Conservation (phyloP, 2,888 invertebrate genomes). For the Ichneumon xanthorius region DNA sequence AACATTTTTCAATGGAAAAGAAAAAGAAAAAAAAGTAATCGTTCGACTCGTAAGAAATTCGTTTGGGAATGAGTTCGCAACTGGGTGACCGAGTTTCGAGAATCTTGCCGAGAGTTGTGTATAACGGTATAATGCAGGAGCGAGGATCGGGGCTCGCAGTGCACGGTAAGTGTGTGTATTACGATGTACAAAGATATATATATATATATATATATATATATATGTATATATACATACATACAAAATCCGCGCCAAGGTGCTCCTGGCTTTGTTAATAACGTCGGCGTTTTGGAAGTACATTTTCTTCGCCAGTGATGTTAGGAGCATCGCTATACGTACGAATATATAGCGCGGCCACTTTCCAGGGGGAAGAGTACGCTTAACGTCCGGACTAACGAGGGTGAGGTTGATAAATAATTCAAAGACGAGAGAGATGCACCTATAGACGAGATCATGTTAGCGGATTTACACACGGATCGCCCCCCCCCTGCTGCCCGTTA, state of each 20-base stretch:
- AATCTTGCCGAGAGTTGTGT: conserved; percentile 15
- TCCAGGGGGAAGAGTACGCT: conserved; percentile 15
- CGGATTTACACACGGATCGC: conserved; percentile 31
- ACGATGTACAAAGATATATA: neutral
- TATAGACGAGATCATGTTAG: conserved; percentile 14
- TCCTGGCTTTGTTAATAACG: conserved; percentile 31
- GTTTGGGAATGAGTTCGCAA: neutral
- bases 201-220: neutral
- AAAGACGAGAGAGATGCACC: conserved; percentile 23
- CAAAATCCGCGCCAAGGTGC: conserved; percentile 5
- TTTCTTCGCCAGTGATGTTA: conserved; percentile 34
- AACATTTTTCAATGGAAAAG: neutral
- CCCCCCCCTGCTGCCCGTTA: neutral
- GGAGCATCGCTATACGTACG: conserved; percentile 5
- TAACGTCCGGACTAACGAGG: conserved; percentile 48
- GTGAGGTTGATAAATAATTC: conserved; percentile 55
- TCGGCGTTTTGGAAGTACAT: conserved; percentile 38
- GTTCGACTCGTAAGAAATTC: neutral
- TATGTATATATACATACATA: too few relatives aligned
- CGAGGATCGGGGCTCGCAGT: conserved; percentile 35
- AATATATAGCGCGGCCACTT: neutral
- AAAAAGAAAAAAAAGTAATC: neutral
- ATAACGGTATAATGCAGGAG: conserved; percentile 39
- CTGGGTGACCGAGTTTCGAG: conserved; percentile 46
- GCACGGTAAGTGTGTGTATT: conserved; percentile 26